Evolutionary conservation across 2,888 invertebrate genomes (phyloP), one percentile per base, ranked within the genome.

Genomic region (Ramazzottius varieornatus): DNA sequence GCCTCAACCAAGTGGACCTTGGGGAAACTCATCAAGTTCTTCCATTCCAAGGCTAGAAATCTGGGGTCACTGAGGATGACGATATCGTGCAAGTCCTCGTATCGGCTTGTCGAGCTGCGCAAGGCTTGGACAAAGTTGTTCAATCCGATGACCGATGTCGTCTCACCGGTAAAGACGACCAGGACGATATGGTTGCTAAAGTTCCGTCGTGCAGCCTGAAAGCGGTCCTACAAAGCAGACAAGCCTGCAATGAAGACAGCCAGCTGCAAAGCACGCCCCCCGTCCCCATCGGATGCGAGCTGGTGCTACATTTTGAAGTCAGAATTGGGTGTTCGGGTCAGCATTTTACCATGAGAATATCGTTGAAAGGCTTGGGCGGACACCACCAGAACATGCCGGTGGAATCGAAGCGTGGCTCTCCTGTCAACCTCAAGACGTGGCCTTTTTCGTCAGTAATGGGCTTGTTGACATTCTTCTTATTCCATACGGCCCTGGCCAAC

Each of bases 331-430:
- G 54, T 29, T 54, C 20, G 4, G 4, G 4, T 54, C 8, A 54
- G 54, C 29, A 29, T 29, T 24, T 54, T 54, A 54, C 54, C 20
- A 54, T 29, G 13, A 29, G 20, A 54, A 54, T 24, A 24, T 54
- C 54, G 4, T 54, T 24, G 54, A 24, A 54, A n/a, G 4, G n/a
- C 29, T 29, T 54, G 16, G 54, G 54, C 4, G 54, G 54, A 24
- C 54, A 54, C 54, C 54, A 54, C 54, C 54, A 54, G 54, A 54
- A 54, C 54, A 54, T 16, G 4, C 54, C 54, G 29, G 54, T 54
- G 4, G 54, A 54, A 29, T 54, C 54, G 29, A 24, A 54, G 8
- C 54, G 20, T 24, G 54, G 54, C 20, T 29, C 54, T 4, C 29
- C 54, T 4, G 54, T 24, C 20, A 54, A 24, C 4, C 4, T 29